Percentiles rank a stretch among this genome's conserved stretches.
These are phyloP conservation scores for Oncorhynchus nerka DNA, from an alignment of 2,113 vertebrate species.

Conservation along the genomic window DNA sequence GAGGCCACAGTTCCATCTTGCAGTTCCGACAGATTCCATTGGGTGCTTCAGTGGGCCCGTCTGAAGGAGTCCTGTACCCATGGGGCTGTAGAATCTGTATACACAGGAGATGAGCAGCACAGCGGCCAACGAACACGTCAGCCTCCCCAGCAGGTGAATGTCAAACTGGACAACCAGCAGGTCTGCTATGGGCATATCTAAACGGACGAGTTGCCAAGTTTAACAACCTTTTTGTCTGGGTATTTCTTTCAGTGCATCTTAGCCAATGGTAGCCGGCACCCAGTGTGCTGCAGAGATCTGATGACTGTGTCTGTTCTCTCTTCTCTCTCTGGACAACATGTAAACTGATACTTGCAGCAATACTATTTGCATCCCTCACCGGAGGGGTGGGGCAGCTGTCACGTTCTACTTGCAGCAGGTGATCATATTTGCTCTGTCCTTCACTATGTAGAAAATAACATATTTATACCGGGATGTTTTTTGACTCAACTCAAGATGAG, in stretches of 20 bases:
- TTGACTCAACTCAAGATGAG: not conserved
- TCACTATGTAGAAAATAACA: constrained; percentile 1
- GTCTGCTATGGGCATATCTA: constrained; percentile 68
- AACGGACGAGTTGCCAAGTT: not conserved
- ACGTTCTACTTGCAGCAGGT: constrained; percentile 48
- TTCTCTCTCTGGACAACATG: constrained; percentile 48
- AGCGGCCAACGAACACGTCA: constrained; percentile 77
- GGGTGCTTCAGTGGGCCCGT: constrained; percentile 5
- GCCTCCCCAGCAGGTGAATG: constrained; percentile 83
- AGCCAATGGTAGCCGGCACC: constrained; percentile 40
- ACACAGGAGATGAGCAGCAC: constrained; percentile 80
- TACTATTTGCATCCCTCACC: constrained; percentile 72
- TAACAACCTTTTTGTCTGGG: constrained; percentile 46
- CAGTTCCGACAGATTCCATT: constrained; percentile 47
- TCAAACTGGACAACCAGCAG: constrained; percentile 73
- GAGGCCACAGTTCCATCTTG: constrained; percentile 32
- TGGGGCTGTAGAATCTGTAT: constrained; percentile 80
- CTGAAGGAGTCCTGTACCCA: constrained; percentile 38
- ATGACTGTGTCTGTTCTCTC: constrained; percentile 66
- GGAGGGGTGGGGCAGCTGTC: constrained; percentile 58
- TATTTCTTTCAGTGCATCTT: constrained; percentile 48
- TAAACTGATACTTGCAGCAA: constrained; percentile 60
- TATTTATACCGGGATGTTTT: constrained; percentile 35
- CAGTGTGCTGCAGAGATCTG: constrained; percentile 50
- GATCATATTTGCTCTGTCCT: constrained; percentile 5